Evolutionary conservation across 1,140 invertebrate genomes (phyloP).

Genomic region (Ridgeia piscesae): DNA sequence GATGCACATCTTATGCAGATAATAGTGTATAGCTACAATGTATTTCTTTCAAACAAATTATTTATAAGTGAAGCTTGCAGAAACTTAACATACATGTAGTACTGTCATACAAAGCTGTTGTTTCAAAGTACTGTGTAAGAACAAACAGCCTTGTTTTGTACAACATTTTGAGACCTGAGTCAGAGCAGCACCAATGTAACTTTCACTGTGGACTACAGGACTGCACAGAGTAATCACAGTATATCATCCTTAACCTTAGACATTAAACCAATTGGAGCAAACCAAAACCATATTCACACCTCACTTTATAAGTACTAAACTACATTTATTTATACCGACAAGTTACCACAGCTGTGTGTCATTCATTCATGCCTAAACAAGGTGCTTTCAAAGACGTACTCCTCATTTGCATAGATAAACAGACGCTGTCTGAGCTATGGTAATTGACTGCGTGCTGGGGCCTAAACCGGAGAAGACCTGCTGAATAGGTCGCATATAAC

Average conservation of each 20-base stretch:
- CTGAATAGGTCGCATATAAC: neutral
- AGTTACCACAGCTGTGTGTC: no score
- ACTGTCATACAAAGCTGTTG: neutral
- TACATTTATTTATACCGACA: no score
- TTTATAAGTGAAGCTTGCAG: neutral
- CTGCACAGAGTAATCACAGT: neutral
- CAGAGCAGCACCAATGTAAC: no score
- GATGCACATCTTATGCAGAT: neutral
- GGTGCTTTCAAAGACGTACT: neutral
- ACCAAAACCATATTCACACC: no score
- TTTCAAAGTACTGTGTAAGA: neutral
- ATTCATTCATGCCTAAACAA: neutral
- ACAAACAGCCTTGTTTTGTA: neutral
- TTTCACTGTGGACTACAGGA: no score
- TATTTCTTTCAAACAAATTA: neutral
- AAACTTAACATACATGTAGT: neutral
- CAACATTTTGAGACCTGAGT: neutral
- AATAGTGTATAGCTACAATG: neutral
- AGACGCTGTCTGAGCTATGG: neutral
- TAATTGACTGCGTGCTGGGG: neutral
- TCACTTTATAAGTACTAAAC: no score
- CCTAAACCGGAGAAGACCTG: neutral
- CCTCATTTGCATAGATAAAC: neutral
- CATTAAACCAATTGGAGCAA: no score
- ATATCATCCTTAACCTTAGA: neutral